These are phyloP conservation scores for Pseudochirops corinnae DNA, from an alignment of 2,797 vertebrate genomes.

Conservation along the genomic window DNA sequence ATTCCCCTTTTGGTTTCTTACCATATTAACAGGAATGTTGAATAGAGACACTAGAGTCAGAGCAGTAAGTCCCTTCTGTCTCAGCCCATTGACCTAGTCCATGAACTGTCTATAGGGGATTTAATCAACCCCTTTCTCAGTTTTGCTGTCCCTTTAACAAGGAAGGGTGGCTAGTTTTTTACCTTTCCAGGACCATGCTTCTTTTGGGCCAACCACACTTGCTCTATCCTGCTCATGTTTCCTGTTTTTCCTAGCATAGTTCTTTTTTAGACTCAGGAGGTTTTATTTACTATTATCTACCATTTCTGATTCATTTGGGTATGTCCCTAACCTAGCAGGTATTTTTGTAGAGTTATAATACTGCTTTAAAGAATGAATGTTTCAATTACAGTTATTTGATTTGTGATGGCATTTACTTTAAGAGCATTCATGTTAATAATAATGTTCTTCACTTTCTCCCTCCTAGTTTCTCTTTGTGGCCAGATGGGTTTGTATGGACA, in stretches of 20 bases:
- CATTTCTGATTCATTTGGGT: conserved; percentile 52
- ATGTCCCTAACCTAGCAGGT: conserved; percentile 43
- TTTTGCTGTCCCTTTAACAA: not conserved
- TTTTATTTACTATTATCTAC: not conserved
- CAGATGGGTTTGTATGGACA: conserved; percentile 84
- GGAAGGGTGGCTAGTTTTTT: conserved; percentile 37
- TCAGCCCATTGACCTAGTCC: not conserved
- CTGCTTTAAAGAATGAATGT: conserved; percentile 41
- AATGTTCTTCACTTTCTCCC: conserved; percentile 67
- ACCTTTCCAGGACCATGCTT: conserved; percentile 30
- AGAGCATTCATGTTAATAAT: conserved; percentile 50
- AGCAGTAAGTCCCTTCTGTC: not conserved
- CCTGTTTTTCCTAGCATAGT: conserved; percentile 26
- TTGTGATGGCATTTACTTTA: conserved; percentile 60
- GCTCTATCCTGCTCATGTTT: not conserved
- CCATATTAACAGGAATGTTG: not conserved
- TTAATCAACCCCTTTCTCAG: conserved; percentile 29
- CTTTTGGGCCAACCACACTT: conserved; percentile 24
- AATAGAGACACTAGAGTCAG: not conserved
- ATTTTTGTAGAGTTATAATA: conserved; percentile 56
- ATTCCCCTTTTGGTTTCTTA: conserved; percentile 23
- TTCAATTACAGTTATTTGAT: conserved; percentile 44
- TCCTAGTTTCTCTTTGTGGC: conserved; percentile 79
- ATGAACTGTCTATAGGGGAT: conserved; percentile 35
- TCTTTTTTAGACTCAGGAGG: not conserved